Evolutionary conservation across 2,797 vertebrate species (phyloP).

Genomic region (Acropternis orthonyx): DNA sequence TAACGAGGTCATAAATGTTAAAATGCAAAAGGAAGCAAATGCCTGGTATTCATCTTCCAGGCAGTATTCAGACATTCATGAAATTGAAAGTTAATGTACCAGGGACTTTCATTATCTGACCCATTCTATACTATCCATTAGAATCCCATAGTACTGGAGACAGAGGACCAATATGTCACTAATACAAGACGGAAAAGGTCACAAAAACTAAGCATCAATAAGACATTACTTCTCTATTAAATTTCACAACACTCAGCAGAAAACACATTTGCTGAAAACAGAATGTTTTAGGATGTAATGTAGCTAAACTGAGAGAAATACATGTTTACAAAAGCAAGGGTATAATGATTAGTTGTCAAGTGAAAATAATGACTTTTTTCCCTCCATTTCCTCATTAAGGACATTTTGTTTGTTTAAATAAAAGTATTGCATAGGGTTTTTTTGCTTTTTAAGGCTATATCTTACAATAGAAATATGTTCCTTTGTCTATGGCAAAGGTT

Average conservation of each 20-base stretch:
- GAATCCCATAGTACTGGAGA: conserved; percentile 73
- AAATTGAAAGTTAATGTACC: conserved; percentile 90
- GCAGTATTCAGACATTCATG: conserved; percentile 84
- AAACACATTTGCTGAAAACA: conserved; percentile 60
- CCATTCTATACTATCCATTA: conserved; percentile 80
- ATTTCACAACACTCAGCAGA: conserved; percentile 76
- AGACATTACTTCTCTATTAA: conserved; percentile 77
- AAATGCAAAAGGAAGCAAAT: conserved; percentile 78
- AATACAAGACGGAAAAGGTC: conserved; percentile 79
- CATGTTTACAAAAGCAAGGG: conserved; percentile 38
- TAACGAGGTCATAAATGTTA: conserved; percentile 79
- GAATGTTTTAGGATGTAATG: conserved; percentile 66
- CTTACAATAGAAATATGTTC: background rate
- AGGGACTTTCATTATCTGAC: conserved; percentile 85
- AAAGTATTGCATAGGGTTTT: background rate
- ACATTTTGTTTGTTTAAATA: conserved; percentile 17
- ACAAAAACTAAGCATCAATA: conserved; percentile 80
- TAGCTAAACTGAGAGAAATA: conserved; percentile 47
- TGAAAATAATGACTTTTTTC: conserved; percentile 39
- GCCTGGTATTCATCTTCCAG: conserved; percentile 80
- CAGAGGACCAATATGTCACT: conserved; percentile 81
- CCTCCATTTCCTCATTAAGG: conserved; percentile 30
- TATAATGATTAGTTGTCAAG: conserved; percentile 48
- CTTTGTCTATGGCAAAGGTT: background rate
- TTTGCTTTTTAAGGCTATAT: conserved; percentile 1